These are phyloP conservation scores for Artemia sinica DNA, from an alignment of 2,888 invertebrate species.

Conservation along the genomic window DNA sequence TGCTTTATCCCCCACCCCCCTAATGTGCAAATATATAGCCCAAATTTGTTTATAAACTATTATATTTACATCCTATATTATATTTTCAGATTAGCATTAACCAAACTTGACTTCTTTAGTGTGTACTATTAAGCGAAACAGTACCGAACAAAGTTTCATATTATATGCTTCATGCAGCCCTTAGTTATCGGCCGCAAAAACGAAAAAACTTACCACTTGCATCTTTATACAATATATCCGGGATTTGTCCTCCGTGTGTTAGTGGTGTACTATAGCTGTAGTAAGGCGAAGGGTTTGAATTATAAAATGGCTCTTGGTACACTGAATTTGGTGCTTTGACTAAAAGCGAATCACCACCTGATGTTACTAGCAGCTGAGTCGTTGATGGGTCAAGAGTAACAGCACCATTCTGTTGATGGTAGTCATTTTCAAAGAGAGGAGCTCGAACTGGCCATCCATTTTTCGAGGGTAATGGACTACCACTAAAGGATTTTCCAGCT, in stretches of 20 bases:
- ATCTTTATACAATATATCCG: slow-evolving; percentile 11
- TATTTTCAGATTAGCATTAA: too few relatives aligned
- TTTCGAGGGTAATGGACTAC: slow-evolving; percentile 47
- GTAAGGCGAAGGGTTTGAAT: slow-evolving; percentile 53
- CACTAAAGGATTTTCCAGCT: slow-evolving; percentile 51
- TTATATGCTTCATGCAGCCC: not conserved
- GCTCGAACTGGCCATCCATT: slow-evolving; percentile 27
- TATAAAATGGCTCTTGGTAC: slow-evolving; percentile 62
- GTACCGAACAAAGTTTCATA: too few relatives aligned
- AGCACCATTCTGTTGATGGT: slow-evolving; percentile 17
- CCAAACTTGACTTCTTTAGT: too few relatives aligned
- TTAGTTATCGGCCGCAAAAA: not conserved
- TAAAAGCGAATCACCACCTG: not conserved
- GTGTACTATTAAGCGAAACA: too few relatives aligned
- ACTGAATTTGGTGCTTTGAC: slow-evolving; percentile 1
- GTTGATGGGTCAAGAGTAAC: slow-evolving; percentile 18
- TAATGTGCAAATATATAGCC: too few relatives aligned
- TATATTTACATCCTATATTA: too few relatives aligned
- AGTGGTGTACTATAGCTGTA: slow-evolving; percentile 56
- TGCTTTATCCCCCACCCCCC: too few relatives aligned
- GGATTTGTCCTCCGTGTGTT: slow-evolving; percentile 37
- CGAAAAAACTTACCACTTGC: not conserved
- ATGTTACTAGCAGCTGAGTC: not conserved
- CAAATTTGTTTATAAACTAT: too few relatives aligned
- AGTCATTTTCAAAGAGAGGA: slow-evolving; percentile 5